Evolutionary conservation across 2,113 vertebrate species (phyloP).

Genomic region (Romanogobio albipinnatus): DNA sequence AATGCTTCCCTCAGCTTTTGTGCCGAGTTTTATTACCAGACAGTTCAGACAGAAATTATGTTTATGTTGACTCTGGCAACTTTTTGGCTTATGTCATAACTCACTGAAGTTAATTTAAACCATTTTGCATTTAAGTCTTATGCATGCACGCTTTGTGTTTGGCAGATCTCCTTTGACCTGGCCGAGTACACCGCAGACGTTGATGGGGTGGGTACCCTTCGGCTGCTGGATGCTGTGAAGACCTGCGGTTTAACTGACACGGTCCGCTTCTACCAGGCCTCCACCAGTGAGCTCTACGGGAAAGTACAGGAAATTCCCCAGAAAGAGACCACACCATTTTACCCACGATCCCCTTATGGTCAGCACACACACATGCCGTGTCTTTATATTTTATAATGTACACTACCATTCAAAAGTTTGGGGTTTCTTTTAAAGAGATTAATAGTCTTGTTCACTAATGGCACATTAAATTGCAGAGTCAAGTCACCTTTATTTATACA

Average conservation of each 20-base stretch:
- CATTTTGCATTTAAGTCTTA: conserved; percentile 8
- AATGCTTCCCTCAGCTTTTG: not conserved
- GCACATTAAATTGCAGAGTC: too few species aligned
- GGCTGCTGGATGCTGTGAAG: conserved; percentile 93
- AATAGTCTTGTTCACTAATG: too few species aligned
- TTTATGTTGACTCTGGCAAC: conserved; percentile 14
- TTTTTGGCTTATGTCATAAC: conserved; percentile 55
- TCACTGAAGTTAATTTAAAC: conserved; percentile 61
- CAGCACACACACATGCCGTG: conserved; percentile 53
- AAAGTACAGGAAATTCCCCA: conserved; percentile 99
- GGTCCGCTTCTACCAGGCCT: conserved; percentile 97
- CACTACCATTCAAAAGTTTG: too few species aligned
- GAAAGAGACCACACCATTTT: conserved; percentile 96
- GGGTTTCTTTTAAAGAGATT: too few species aligned
- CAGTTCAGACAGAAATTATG: too few species aligned
- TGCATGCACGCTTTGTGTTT: not conserved
- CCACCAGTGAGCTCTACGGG: conserved; percentile 96
- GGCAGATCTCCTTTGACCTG: conserved; percentile 94
- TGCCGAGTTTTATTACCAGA: not conserved
- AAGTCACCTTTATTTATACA: too few species aligned
- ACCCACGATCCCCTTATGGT: conserved; percentile 98
- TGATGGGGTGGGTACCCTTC: conserved; percentile 92
- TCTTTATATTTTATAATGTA: not conserved
- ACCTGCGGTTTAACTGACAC: conserved; percentile 91
- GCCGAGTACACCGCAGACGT: conserved; percentile 98